Base-by-base conservation (phyloP, 2,797 vertebrate genomes). In the Centroberyx gerrardi region DNA sequence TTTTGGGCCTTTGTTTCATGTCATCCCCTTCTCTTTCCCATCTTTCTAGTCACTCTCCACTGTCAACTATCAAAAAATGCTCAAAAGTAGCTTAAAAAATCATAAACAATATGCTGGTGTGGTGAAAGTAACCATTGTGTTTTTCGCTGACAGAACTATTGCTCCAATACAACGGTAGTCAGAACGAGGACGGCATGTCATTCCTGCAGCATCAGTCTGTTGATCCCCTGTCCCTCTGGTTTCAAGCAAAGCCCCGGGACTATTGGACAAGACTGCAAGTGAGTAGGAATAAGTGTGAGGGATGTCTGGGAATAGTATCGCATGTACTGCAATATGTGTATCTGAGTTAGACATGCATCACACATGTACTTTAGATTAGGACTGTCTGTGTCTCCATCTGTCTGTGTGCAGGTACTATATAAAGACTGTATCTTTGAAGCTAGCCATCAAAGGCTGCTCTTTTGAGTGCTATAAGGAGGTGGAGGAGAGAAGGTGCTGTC, bases 401-500 rank as follows among this genome's bases (percentile, higher is more conserved):
- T 74, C 22, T 42, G 53, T 69, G 14, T 70, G 28, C 79, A 88
- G 90, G 59, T 91, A 85, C 79, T 1, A 51, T 48, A 42, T 87
- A 18, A 70, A 4, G 8, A 90, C 80, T 0, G 0, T 3, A 31
- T 74, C 51, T 12, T 1, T 84, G 49, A 51, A 10, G 4, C 0
- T 89, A 1, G 0, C 72, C 31, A 17, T 97, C 5, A 73, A 8
- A 0, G 97, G 98, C 70, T 99, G 98, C 83, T 96, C 93, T 7
- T 96, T 96, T 15, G 85, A 90, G 4, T 99, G 98, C 67, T 81
- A 76, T 74, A 95, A 76, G 52, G 88, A 95, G 6, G 82, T 88
- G 36, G 49, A 93, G 6, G 86, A 96, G 48, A 91, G 93, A 14
- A 87, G 67, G 14, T 99, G 98, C 85, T 99, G 98, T 77, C 90